phyloP scores from a whole-genome alignment of 2,888 invertebrate species.

The Agonopterix subpropinquella region DNA sequence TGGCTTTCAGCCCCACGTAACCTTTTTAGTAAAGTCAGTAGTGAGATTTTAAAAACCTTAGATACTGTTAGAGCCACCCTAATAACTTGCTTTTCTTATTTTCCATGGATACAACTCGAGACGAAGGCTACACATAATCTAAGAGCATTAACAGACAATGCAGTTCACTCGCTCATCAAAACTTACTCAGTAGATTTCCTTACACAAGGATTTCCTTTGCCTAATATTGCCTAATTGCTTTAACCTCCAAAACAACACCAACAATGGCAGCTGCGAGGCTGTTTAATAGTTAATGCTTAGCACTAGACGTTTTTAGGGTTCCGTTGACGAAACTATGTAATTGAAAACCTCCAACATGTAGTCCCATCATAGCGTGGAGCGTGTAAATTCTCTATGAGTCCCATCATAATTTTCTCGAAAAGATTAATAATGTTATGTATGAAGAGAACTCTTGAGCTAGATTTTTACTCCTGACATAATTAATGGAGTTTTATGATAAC shows the following conservation, averaged over 20 bases:
- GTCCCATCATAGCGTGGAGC: too few relatives aligned
- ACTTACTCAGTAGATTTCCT: slow-evolving; percentile 13
- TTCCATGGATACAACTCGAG: background rate
- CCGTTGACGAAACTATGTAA: background rate
- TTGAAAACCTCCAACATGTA: too few relatives aligned
- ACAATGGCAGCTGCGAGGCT: slow-evolving; percentile 7
- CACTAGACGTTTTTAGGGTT: background rate
- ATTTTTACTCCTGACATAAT: too few relatives aligned
- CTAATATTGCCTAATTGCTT: slow-evolving; percentile 61
- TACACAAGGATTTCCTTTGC: slow-evolving; percentile 48
- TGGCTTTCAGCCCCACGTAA: too few relatives aligned
- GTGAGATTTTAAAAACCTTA: too few relatives aligned
- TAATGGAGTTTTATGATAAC: too few relatives aligned
- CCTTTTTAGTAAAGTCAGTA: too few relatives aligned
- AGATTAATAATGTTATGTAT: too few relatives aligned
- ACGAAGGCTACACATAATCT: background rate
- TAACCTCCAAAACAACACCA: slow-evolving; percentile 34
- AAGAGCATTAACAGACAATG: slow-evolving; percentile 1
- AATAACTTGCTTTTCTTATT: background rate
- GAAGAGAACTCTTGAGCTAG: too few relatives aligned
- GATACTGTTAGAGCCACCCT: too few relatives aligned
- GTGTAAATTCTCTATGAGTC: too few relatives aligned
- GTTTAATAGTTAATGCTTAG: background rate
- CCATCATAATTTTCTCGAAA: too few relatives aligned
- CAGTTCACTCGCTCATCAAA: slow-evolving; percentile 7